Evolutionary conservation across 1,140 invertebrate genomes (phyloP), one percentile per base, ranked within the genome.

Genomic region (Drosophila biarmipes): DNA sequence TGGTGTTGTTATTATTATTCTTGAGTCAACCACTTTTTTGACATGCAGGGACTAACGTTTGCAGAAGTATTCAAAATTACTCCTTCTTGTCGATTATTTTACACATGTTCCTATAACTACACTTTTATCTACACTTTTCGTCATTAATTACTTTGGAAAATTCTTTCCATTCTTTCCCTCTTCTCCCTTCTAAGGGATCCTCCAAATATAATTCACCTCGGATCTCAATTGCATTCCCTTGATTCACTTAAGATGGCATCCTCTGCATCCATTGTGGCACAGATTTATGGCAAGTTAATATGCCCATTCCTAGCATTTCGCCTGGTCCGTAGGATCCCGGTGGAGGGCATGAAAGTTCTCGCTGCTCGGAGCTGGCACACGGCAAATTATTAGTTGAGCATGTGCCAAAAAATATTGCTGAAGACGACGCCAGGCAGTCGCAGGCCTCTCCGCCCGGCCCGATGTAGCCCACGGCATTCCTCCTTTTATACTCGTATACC

Each of bases 301-400:
- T 81, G 82, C 78, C 84, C 78, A 85, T 81, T 78, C 72, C 78
- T 49, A 46, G 57, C 62, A 73, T 73, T 62, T 46, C 17, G 17
- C 24, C 6, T 19, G 53, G 37, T 6, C 53, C n/a, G 34, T n/a
- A 40, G 3, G 35, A 17, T 17, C 35, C 37, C 4, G 49, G 24
- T 24, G 4, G 37, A 59, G 63, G 68, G 63, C 81, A 85, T 69
- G 87, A 85, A 85, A 85, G 72, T 84, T 84, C 68, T 67, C 53
- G 61, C 49, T 66, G 61, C 56, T 63, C 37, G 59, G 52, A 19
- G 46, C 62, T 86, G 79, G 82, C 82, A 85, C 85, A 80, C 85
- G 85, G 72, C 80, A 80, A 89, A 89, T 89, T 89, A 89, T 89
- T 89, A 89, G 84, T 89, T 89, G 85, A 89, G 76, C 80, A 78